Percentiles rank a stretch among this genome's conserved stretches.
These are phyloP conservation scores for Psittacula cyanocephala DNA, from an alignment of 2,113 vertebrate genomes.

Conservation along the genomic window DNA sequence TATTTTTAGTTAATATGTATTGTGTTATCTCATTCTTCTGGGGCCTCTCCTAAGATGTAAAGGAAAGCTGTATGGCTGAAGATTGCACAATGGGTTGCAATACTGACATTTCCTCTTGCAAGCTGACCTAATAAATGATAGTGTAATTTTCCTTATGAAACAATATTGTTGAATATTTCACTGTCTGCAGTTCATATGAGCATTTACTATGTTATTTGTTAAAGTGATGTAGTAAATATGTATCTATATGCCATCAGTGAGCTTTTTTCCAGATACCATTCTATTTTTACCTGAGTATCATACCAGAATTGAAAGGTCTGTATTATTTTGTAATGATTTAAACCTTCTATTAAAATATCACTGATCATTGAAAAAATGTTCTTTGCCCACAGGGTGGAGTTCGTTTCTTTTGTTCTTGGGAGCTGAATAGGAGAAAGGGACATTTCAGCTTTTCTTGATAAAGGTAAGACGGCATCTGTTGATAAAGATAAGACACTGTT, in stretches of 20 bases:
- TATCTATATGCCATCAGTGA: not conserved
- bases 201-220: not conserved
- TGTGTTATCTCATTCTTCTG: not conserved
- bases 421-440: slow-evolving; percentile 50
- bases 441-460: slow-evolving; percentile 51
- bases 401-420: slow-evolving; percentile 49
- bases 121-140: not conserved
- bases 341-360: not conserved
- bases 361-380: slow-evolving; percentile 9
- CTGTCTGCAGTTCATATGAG: not conserved
- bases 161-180: not conserved
- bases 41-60: not conserved
- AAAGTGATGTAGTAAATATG: not conserved
- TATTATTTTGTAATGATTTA: not conserved
- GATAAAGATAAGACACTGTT: slow-evolving; percentile 56
- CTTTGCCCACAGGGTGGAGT: slow-evolving; percentile 60
- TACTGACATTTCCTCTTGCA: not conserved
- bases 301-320: not conserved
- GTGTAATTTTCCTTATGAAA: not conserved
- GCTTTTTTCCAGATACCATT: not conserved
- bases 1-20: not conserved
- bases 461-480: slow-evolving; percentile 63
- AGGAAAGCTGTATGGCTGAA: not conserved
- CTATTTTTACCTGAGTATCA: not conserved
- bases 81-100: not conserved